Evolutionary conservation across 2,888 invertebrate genomes (phyloP), one percentile per base, ranked within the genome.

Genomic region (Pandemis heparana): DNA sequence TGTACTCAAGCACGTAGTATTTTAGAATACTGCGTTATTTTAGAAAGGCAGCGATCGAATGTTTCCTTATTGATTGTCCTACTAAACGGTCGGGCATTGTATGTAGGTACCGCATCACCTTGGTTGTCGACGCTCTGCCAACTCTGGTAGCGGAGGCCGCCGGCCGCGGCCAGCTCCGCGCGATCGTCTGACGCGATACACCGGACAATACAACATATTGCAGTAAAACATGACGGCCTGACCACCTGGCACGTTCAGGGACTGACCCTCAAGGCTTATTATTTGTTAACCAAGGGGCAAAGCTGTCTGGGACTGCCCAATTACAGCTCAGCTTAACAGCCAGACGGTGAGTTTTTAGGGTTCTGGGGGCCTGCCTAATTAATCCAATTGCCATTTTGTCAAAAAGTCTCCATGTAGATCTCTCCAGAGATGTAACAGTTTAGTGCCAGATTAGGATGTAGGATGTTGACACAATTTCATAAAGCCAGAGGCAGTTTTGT

Each of bases 121-220:
- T 95, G 92, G 84, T 94, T 94, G 88, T 95, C 95, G 87, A 96
- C 96, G 86, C 95, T 95, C 87, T 96, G 96, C 93, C 96, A 92
- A 92, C 96, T 96, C 90, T 95, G 95, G 94, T 95, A 95, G 85
- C 95, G 96, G 89, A 95, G 91, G 86, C 95, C 94, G 84, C 94
- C 95, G 92, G 91, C 80, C 71, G 95, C 92, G 92, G 94, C 80
- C 80, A 80, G 77, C 76, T 74, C 82, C 68, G 77, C 77, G 51
- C 75, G 66, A 64, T 72, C 62, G 48, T 69, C 62, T 75, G 75
- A 23, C 71, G 68, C 75, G 69, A 75, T 70, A 71, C 78, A 75
- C 70, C 69, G 70, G 51, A 77, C 76, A 72, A 68, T 62, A 59
- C 32, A 69, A 51, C 76, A 77, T 66, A 77, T 76, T 77, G 78